Evolutionary conservation across 2,797 vertebrate species (phyloP).

Genomic region (Lepilemur ruficaudatus): DNA sequence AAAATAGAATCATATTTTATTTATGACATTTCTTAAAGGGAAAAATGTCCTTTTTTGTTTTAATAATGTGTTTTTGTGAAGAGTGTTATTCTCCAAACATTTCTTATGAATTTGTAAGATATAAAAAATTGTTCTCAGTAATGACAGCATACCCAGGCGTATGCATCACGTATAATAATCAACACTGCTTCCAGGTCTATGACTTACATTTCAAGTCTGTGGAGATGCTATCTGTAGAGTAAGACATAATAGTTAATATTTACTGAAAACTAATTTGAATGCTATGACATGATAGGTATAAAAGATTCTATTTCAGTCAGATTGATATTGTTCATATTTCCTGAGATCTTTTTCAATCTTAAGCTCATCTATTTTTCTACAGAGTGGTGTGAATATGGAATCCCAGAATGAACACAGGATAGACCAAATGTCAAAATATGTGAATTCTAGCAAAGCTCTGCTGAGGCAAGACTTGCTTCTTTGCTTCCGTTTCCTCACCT

Average conservation of each 20-base stretch:
- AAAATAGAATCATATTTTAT: slow-evolving; percentile 45
- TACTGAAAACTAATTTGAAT: slow-evolving; percentile 60
- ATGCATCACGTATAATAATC: slow-evolving; percentile 11
- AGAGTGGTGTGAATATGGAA: not conserved
- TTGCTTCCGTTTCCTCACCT: not conserved
- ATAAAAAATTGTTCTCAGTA: not conserved
- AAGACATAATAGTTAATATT: not conserved
- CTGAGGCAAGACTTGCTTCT: not conserved
- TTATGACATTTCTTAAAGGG: not conserved
- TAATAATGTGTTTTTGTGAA: not conserved
- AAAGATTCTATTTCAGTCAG: not conserved
- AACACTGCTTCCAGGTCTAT: slow-evolving; percentile 16
- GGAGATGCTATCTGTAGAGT: not conserved
- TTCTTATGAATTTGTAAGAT: slow-evolving; percentile 31
- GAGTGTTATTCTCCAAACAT: not conserved
- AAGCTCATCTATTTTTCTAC: not conserved
- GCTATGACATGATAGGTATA: not conserved
- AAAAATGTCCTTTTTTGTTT: not conserved
- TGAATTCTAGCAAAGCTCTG: not conserved
- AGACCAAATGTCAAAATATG: not conserved
- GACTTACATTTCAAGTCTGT: not conserved
- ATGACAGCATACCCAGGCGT: not conserved
- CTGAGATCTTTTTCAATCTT: not conserved
- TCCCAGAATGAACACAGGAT: not conserved
- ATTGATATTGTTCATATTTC: not conserved